Evolutionary conservation across 2,797 vertebrate genomes (phyloP).

Genomic region (Philypnodon macrostomus): DNA sequence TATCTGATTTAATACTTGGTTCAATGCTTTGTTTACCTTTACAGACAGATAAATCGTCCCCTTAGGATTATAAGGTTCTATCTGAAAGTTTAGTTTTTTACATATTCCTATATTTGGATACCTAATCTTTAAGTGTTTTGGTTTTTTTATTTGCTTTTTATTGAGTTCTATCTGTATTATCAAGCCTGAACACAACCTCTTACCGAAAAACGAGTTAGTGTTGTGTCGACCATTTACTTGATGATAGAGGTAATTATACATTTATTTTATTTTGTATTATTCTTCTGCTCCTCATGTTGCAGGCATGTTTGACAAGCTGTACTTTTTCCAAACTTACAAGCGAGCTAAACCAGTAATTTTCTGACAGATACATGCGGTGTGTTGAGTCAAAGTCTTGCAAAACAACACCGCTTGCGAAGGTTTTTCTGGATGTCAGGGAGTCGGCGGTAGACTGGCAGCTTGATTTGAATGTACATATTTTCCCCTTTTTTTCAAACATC

Average conservation of each 20-base stretch:
- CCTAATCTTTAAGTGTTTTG: no score
- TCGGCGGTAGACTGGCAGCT: neutral
- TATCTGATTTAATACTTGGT: no score
- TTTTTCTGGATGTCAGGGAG: constrained; percentile 3
- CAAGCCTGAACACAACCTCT: no score
- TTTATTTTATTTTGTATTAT: neutral
- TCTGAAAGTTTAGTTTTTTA: no score
- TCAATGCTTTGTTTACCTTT: no score
- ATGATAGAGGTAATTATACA: neutral
- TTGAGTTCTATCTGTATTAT: no score
- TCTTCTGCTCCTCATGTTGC: neutral
- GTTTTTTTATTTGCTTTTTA: no score
- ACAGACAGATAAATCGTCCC: no score
- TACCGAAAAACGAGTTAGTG: no score
- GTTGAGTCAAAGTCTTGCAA: neutral
- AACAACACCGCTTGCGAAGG: neutral
- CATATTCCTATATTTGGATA: no score
- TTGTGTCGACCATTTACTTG: neutral
- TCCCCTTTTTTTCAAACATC: neutral
- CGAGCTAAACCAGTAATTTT: constrained; percentile 13
- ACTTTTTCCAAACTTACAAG: constrained; percentile 1
- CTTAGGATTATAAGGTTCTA: no score
- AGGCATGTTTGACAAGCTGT: neutral
- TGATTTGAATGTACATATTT: neutral
- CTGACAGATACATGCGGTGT: constrained; percentile 13